Conservation (phyloP, 2,113 vertebrate genomes). For the Poeciliopsis prolifica region DNA sequence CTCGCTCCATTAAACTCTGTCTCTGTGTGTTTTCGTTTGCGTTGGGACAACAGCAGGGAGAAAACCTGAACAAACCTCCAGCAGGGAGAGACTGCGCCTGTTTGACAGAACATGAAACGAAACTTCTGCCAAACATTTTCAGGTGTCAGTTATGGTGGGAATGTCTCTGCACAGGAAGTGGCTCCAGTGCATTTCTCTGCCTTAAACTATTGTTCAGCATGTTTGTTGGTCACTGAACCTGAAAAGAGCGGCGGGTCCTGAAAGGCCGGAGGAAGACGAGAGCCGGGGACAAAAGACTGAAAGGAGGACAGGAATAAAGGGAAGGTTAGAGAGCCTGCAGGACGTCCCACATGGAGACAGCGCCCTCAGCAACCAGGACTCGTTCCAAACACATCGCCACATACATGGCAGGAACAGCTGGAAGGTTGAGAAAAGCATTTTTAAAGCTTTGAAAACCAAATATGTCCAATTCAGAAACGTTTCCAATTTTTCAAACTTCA, state of each 20-base stretch:
- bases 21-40: not conserved
- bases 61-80: not conserved
- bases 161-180: slow-evolving; percentile 36
- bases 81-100: not conserved
- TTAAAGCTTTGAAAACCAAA: too few relatives aligned
- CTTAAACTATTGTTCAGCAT: slow-evolving; percentile 37
- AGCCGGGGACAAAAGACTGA: slow-evolving; percentile 46
- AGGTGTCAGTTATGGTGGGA: not conserved
- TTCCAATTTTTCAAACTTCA: too few relatives aligned
- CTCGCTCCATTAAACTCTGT: not conserved
- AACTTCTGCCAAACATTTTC: not conserved
- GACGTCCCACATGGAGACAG: too few relatives aligned
- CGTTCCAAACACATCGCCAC: too few relatives aligned
- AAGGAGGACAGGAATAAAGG: slow-evolving; percentile 43
- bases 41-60: not conserved
- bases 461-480: too few relatives aligned
- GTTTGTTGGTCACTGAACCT: slow-evolving; percentile 67
- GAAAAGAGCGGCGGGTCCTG: slow-evolving; percentile 52
- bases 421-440: too few relatives aligned
- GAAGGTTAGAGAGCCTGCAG: slow-evolving; percentile 26
- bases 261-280: slow-evolving; percentile 59
- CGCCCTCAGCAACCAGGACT: too few relatives aligned
- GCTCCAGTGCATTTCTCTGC: slow-evolving; percentile 33
- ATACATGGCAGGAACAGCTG: too few relatives aligned
- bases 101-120: not conserved